Evolutionary conservation across 2,797 vertebrate genomes (phyloP).

Genomic region (Basileuterus tristriatus): DNA sequence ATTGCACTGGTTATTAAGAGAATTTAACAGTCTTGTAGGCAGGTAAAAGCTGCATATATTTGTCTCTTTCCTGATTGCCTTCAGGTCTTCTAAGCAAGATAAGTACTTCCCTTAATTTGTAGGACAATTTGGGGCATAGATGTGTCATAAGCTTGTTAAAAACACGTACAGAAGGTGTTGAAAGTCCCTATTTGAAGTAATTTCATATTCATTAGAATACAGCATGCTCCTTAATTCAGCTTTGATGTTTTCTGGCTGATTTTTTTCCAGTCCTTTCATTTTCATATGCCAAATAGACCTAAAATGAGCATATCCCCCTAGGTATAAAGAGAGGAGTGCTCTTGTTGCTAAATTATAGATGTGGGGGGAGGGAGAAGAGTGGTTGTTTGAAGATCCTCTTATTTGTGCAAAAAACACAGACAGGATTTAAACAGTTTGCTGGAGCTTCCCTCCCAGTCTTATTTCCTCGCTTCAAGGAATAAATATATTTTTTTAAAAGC

Average conservation of each 20-base stretch:
- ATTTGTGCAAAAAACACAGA: not conserved
- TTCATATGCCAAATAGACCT: slow-evolving; percentile 39
- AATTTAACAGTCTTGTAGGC: not conserved
- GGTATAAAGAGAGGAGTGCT: slow-evolving; percentile 35
- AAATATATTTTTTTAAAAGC: not conserved
- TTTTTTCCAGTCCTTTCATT: slow-evolving; percentile 59
- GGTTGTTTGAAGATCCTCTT: not conserved
- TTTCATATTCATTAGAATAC: not conserved
- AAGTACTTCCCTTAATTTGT: not conserved
- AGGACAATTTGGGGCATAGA: not conserved
- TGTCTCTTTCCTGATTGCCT: not conserved
- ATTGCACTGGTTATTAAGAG: not conserved
- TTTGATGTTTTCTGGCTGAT: slow-evolving; percentile 38
- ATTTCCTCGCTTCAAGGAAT: not conserved
- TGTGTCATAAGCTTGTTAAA: slow-evolving; percentile 20
- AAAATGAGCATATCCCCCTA: slow-evolving; percentile 7
- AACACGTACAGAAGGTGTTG: not conserved
- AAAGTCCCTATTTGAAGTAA: not conserved
- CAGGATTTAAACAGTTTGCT: not conserved
- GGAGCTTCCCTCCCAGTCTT: not conserved
- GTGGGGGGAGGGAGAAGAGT: not conserved
- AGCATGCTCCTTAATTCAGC: not conserved
- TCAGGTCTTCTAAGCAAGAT: not conserved
- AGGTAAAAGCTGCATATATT: not conserved
- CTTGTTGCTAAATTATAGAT: not conserved